phyloP scores from a whole-genome alignment of 2,888 invertebrate genomes.

The Cosmopolites sordidus region DNA sequence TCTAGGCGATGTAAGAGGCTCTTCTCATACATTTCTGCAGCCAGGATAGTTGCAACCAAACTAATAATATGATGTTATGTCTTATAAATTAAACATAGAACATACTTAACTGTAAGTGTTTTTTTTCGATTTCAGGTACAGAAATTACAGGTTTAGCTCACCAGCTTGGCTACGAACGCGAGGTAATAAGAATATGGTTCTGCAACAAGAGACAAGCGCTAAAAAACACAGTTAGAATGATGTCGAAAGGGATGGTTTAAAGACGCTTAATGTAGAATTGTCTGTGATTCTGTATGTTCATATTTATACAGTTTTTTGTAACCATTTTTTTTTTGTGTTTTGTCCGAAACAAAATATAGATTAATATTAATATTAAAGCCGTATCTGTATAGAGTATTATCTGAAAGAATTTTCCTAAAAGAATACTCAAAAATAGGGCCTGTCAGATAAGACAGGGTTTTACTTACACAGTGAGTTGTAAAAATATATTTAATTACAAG shows the following conservation, averaged over 20 bases:
- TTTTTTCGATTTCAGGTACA: constrained; percentile 66
- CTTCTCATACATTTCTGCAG: too few relatives aligned
- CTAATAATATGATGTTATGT: too few relatives aligned
- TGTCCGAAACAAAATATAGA: neutral
- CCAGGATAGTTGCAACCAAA: too few relatives aligned
- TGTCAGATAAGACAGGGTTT: too few relatives aligned
- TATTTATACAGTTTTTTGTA: neutral
- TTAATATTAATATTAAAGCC: too few relatives aligned
- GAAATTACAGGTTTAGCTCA: constrained; percentile 95
- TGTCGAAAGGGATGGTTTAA: constrained; percentile 81
- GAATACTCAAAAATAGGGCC: too few relatives aligned
- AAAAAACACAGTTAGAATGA: constrained; percentile 95
- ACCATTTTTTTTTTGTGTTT: neutral
- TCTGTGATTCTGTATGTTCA: constrained; percentile 25
- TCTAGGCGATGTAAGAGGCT: too few relatives aligned
- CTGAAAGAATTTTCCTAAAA: too few relatives aligned
- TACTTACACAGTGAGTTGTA: too few relatives aligned
- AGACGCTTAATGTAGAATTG: constrained; percentile 12
- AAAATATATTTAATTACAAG: too few relatives aligned
- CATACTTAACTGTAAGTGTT: neutral
- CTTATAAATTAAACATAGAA: too few relatives aligned
- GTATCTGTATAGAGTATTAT: too few relatives aligned
- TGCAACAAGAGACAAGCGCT: constrained; percentile 97
- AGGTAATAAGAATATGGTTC: constrained; percentile 99
- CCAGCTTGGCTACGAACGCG: constrained; percentile 93